These are phyloP conservation scores for Scomberomorus guttatus DNA, from an alignment of 2,797 vertebrate species.

Conservation along the genomic window DNA sequence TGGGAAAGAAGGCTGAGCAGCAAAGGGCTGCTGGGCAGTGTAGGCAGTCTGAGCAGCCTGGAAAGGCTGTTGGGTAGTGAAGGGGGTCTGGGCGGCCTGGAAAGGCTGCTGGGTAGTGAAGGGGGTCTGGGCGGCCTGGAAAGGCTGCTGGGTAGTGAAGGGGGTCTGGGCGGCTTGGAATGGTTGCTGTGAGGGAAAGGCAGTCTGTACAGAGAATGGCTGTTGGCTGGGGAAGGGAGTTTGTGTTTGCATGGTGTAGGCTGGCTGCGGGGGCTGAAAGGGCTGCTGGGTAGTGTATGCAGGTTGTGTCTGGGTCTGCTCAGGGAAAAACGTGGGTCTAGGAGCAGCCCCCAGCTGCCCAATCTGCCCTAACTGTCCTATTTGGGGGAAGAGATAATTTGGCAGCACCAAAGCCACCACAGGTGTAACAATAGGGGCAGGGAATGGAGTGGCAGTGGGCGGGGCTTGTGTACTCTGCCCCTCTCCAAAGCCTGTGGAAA, in stretches of 20 bases:
- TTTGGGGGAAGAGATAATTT: conserved; percentile 87
- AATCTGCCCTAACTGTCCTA: conserved; percentile 74
- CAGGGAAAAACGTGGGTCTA: conserved; percentile 81
- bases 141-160: conserved; percentile 75
- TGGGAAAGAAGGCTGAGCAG: conserved; percentile 79
- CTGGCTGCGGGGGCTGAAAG: conserved; percentile 67
- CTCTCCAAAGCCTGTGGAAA: conserved; percentile 80
- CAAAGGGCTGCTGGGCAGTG: conserved; percentile 68
- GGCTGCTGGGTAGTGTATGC: conserved; percentile 75
- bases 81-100: conserved; percentile 70
- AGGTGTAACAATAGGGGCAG: conserved; percentile 89
- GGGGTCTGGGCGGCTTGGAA: conserved; percentile 73
- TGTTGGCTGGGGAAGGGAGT: conserved; percentile 67
- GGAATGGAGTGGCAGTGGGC: conserved; percentile 79
- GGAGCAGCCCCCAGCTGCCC: conserved; percentile 76
- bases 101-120: conserved; percentile 12
- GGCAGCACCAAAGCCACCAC: conserved; percentile 92
- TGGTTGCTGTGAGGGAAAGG: conserved; percentile 75
- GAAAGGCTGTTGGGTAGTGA: conserved; percentile 67
- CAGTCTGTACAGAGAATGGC: conserved; percentile 77
- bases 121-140: conserved; percentile 57
- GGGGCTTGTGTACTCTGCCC: conserved; percentile 79
- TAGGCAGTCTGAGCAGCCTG: conserved; percentile 54
- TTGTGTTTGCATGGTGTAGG: conserved; percentile 79
- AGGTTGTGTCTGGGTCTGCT: conserved; percentile 79